phyloP scores from a whole-genome alignment of 2,113 vertebrate species.

The Bufo bufo region DNA sequence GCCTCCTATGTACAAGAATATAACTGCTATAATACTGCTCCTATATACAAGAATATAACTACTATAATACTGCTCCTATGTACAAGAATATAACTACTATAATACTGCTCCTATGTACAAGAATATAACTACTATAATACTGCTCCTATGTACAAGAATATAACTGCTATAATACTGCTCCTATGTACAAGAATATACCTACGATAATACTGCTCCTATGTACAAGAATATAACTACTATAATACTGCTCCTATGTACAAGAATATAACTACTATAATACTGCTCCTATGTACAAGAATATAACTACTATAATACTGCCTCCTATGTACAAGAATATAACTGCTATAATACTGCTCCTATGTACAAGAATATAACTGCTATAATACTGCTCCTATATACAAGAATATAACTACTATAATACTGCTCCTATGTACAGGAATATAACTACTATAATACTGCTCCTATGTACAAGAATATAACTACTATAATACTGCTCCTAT shows the following conservation, averaged over 20 bases:
- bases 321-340: not conserved
- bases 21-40: not conserved
- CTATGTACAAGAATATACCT: not conserved
- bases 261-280: not conserved
- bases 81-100: conserved; percentile 4
- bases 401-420: conserved; percentile 9
- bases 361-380: not conserved
- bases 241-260: not conserved
- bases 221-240: not conserved
- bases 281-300: not conserved
- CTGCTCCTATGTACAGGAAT: not conserved
- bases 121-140: conserved; percentile 13
- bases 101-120: not conserved
- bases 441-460: conserved; percentile 10
- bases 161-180: not conserved
- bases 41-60: not conserved
- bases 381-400: conserved; percentile 11
- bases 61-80: conserved; percentile 3
- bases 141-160: not conserved
- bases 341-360: conserved; percentile 1
- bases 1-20: not conserved
- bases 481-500: conserved; percentile 11
- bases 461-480: not conserved
- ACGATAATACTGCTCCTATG: not conserved
- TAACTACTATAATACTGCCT: conserved; percentile 1